phyloP scores from a whole-genome alignment of 2,113 vertebrate genomes.

The Zosterops hypoxanthus region DNA sequence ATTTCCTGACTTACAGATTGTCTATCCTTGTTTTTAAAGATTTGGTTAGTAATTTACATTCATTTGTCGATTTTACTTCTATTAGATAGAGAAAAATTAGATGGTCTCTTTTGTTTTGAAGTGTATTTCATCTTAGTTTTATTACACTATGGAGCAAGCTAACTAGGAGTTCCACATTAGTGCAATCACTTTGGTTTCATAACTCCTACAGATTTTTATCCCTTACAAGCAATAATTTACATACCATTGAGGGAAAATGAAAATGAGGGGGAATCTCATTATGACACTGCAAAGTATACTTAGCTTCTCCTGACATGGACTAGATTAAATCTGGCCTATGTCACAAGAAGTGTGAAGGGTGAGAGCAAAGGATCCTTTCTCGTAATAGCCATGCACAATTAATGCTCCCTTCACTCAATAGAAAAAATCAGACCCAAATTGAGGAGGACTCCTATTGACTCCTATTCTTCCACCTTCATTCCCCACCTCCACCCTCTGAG shows the following conservation, averaged over 20 bases:
- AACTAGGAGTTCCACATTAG: background rate
- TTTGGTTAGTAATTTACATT: background rate
- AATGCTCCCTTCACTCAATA: background rate
- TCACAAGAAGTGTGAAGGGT: background rate
- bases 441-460: conserved; percentile 5
- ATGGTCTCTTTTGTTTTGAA: background rate
- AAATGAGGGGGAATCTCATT: conserved; percentile 47
- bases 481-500: conserved; percentile 1
- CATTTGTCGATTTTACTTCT: background rate
- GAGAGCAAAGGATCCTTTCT: background rate
- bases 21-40: background rate
- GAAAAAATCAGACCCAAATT: conserved; percentile 13
- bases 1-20: background rate
- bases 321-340: conserved; percentile 14
- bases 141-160: background rate
- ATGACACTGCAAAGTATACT: background rate
- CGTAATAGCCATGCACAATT: background rate
- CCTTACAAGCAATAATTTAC: conserved; percentile 40
- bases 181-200: background rate
- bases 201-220: conserved; percentile 49
- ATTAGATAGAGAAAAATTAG: background rate
- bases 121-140: background rate
- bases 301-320: background rate
- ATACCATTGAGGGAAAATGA: conserved; percentile 39
- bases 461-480: background rate